phyloP scores from a whole-genome alignment of 1,140 invertebrate species.

The Mesaphorura yosii region DNA sequence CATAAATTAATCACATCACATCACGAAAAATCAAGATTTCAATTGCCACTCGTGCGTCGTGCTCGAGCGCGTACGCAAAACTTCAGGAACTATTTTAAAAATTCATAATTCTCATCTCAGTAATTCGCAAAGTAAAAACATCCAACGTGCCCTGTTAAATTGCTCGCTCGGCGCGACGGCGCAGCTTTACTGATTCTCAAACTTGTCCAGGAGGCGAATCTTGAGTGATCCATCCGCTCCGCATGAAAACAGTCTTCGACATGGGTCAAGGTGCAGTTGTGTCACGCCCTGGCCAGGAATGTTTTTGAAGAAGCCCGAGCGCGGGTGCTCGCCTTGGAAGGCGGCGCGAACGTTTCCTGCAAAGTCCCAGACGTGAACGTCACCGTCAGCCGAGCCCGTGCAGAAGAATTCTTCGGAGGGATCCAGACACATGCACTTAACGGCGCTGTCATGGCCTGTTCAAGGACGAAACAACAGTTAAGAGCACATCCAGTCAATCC shows the following conservation, averaged over 20 bases:
- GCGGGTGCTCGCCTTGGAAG: conserved; percentile 83
- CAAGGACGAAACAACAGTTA: conserved; percentile 3
- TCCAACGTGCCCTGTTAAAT: too few relatives aligned
- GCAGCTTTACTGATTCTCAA: too few relatives aligned
- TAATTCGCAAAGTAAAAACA: too few relatives aligned
- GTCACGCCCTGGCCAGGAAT: conserved; percentile 85
- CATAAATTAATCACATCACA: too few relatives aligned
- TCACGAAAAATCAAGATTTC: too few relatives aligned
- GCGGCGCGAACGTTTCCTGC: conserved; percentile 23
- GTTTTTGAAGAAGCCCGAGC: conserved; percentile 88
- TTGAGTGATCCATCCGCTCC: conserved; percentile 98
- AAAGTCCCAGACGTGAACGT: conserved; percentile 72
- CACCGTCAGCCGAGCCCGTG: conserved; percentile 94
- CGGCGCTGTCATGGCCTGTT: conserved; percentile 64
- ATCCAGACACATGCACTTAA: conserved; percentile 90
- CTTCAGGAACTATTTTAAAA: too few relatives aligned
- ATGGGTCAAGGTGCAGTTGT: conserved; percentile 78
- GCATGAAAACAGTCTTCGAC: conserved; percentile 84
- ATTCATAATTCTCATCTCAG: too few relatives aligned
- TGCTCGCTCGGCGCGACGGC: too few relatives aligned
- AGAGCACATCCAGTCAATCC: background rate
- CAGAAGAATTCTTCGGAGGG: conserved; percentile 92
- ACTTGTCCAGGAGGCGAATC: conserved; percentile 53
- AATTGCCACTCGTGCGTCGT: too few relatives aligned
- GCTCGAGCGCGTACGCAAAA: too few relatives aligned